Conservation (phyloP, 2,113 vertebrate species). For the Eublepharis macularius region DNA sequence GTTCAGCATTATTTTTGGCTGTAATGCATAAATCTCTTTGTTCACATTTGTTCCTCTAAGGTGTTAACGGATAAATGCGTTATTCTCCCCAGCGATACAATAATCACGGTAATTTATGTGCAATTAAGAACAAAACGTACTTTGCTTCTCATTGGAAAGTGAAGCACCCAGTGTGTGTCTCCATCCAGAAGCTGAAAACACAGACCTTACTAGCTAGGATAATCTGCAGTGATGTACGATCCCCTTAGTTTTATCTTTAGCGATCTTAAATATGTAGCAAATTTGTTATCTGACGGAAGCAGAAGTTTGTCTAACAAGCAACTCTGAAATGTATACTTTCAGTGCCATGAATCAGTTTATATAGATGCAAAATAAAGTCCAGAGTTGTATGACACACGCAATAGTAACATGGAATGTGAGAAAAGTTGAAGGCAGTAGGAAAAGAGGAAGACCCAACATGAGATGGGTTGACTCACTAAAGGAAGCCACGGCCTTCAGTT, state of each 20-base stretch:
- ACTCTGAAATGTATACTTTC: background rate
- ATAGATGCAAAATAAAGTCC: no score
- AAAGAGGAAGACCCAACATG: no score
- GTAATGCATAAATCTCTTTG: slow-evolving; percentile 27
- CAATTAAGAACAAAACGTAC: slow-evolving; percentile 62
- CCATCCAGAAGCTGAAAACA: slow-evolving; percentile 48
- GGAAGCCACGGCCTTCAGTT: no score
- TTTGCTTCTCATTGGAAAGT: slow-evolving; percentile 52
- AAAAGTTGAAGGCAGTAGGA: no score
- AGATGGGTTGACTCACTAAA: no score
- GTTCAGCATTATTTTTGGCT: slow-evolving; percentile 42
- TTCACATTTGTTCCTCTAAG: slow-evolving; percentile 51
- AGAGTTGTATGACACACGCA: no score
- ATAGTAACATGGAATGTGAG: no score
- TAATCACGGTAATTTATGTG: slow-evolving; percentile 66
- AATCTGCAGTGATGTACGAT: slow-evolving; percentile 47
- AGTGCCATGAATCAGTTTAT: background rate
- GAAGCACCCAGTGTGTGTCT: slow-evolving; percentile 45
- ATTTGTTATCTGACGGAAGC: slow-evolving; percentile 23
- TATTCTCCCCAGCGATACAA: slow-evolving; percentile 44
- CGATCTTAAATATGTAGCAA: slow-evolving; percentile 45
- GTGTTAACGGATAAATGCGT: slow-evolving; percentile 63
- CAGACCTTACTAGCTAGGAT: slow-evolving; percentile 11
- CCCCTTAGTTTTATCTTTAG: slow-evolving; percentile 28
- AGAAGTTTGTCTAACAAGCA: slow-evolving; percentile 15